Percentiles rank a stretch among this genome's conserved stretches.
These are phyloP conservation scores for Brachyptera putata DNA, from an alignment of 2,888 invertebrate genomes.

Conservation along the genomic window DNA sequence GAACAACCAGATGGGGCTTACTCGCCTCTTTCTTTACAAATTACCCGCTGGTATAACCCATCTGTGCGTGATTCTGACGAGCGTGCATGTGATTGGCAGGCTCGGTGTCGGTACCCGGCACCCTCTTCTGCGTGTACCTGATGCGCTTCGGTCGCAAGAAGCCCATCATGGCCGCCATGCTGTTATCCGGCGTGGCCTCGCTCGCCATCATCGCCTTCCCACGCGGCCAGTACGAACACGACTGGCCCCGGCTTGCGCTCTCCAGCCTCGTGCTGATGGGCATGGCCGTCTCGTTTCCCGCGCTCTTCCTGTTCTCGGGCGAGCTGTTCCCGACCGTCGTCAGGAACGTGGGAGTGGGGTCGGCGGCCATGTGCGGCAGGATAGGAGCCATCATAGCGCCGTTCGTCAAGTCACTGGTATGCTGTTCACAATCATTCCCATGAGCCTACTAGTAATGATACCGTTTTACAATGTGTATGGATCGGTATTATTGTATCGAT, in stretches of 20 bases:
- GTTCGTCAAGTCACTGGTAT: conserved; percentile 32
- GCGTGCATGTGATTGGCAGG: conserved; percentile 42
- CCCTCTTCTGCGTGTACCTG: conserved; percentile 50
- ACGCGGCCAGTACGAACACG: conserved; percentile 39
- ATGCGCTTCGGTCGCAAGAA: conserved; percentile 50
- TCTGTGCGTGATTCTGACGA: too few species aligned
- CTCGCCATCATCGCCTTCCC: conserved; percentile 50
- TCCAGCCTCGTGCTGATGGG: conserved; percentile 41
- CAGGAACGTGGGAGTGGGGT: conserved; percentile 32
- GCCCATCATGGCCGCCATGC: conserved; percentile 49
- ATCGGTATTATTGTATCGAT: too few species aligned
- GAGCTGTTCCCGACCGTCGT: conserved; percentile 33
- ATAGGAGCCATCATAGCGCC: conserved; percentile 32
- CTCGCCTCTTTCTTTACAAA: too few species aligned
- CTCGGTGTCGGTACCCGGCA: conserved; percentile 52
- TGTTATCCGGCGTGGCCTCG: conserved; percentile 50
- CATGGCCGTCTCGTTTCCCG: conserved; percentile 30
- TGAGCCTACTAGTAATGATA: too few species aligned
- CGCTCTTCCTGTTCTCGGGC: conserved; percentile 30
- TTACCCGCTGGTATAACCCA: too few species aligned
- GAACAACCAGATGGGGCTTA: too few species aligned
- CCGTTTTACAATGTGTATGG: too few species aligned
- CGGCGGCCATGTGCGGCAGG: conserved; percentile 30
- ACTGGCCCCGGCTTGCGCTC: conserved; percentile 55
- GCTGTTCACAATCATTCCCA: too few species aligned